Evolutionary conservation across 2,113 vertebrate genomes (phyloP).

Genomic region (Serilophus lunatus): DNA sequence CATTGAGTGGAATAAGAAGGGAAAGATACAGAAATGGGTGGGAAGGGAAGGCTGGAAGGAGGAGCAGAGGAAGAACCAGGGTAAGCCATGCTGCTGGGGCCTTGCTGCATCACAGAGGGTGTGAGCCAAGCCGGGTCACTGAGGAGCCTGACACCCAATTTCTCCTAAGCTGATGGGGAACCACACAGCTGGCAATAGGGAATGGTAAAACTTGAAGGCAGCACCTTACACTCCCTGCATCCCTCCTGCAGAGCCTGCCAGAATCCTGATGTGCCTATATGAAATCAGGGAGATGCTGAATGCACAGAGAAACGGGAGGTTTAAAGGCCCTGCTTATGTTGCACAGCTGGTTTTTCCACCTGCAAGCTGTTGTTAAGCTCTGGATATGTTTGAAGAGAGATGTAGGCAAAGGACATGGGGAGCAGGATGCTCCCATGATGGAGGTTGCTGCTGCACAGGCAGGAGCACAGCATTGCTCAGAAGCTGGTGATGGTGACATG

Average conservation of each 20-base stretch:
- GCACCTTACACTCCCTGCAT: fast-evolving
- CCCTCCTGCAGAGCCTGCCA: background rate
- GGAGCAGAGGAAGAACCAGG: background rate
- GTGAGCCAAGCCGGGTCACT: background rate
- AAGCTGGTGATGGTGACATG: background rate
- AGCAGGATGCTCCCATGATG: fast-evolving
- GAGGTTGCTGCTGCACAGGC: background rate
- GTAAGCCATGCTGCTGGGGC: background rate
- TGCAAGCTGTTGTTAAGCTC: background rate
- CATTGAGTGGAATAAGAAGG: background rate
- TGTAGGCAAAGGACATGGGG: background rate
- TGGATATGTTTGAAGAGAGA: background rate
- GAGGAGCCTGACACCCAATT: background rate
- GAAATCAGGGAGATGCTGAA: background rate
- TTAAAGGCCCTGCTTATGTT: background rate
- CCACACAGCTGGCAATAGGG: background rate
- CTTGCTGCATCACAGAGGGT: background rate
- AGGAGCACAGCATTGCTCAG: fast-evolving
- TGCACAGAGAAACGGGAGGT: background rate
- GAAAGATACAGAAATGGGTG: background rate
- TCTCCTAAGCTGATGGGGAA: background rate
- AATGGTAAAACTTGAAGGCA: background rate
- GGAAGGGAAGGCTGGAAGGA: background rate
- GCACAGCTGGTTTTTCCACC: background rate
- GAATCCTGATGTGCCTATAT: fast-evolving